These are phyloP conservation scores for Zaprionus obscuricornis DNA, from an alignment of 2,888 invertebrate species.

Conservation along the genomic window DNA sequence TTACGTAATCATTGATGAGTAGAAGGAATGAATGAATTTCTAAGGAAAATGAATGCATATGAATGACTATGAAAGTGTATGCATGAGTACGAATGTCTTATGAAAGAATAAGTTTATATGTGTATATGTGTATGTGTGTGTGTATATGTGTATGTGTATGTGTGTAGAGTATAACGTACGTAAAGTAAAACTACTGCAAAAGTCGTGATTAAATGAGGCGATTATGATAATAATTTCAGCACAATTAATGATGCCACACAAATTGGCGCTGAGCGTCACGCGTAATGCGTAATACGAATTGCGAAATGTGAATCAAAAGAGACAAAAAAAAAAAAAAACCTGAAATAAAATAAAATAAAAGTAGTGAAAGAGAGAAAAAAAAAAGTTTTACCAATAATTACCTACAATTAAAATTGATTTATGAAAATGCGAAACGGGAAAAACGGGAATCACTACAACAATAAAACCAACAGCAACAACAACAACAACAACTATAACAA, in stretches of 20 bases:
- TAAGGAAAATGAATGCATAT: no score
- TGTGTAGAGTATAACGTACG: no score
- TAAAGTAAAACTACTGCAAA: no score
- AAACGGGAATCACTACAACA: constrained; percentile 9
- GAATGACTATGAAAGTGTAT: no score
- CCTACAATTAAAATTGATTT: constrained; percentile 81
- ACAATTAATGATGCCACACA: constrained; percentile 64
- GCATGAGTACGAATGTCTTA: no score
- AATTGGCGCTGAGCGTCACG: constrained; percentile 27
- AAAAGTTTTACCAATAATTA: constrained; percentile 73
- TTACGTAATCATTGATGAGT: no score
- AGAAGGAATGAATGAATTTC: no score
- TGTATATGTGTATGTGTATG: no score
- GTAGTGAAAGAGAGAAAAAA: constrained; percentile 10
- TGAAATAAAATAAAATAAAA: not conserved
- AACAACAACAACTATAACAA: not conserved
- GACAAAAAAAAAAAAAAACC: not conserved
- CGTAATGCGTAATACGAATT: not conserved
- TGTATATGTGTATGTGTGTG: no score
- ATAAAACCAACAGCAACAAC: not conserved
- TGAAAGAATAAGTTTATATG: no score
- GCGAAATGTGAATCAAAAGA: not conserved
- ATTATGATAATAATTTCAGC: constrained; percentile 62
- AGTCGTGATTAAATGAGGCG: constrained; percentile 45
- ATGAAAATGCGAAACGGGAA: constrained; percentile 52